Evolutionary conservation across 2,888 invertebrate species (phyloP).

Genomic region (Aspidiotus rigidus): DNA sequence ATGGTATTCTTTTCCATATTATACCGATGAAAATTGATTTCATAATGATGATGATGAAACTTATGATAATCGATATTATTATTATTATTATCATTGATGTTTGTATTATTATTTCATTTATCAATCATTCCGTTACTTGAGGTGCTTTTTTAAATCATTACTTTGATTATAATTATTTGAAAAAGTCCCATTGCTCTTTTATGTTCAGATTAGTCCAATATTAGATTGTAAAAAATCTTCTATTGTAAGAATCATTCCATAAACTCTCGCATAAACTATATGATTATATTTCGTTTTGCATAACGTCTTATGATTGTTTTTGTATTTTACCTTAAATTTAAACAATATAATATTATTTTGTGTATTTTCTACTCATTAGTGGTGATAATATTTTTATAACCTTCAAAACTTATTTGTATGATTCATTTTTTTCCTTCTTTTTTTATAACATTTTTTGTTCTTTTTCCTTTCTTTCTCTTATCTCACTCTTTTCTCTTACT

Average conservation of each 20-base stretch:
- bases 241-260: too few species aligned
- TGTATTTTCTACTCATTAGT: conserved; percentile 18
- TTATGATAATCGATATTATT: conserved; percentile 1
- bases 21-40: neutral
- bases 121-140: conserved; percentile 13
- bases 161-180: neutral
- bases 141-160: conserved; percentile 5
- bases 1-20: conserved; percentile 1
- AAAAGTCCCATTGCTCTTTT: too few species aligned
- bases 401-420: conserved; percentile 7
- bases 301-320: neutral
- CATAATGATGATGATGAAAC: neutral
- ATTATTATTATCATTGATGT: neutral
- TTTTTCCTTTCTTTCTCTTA: neutral
- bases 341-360: conserved; percentile 5
- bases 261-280: too few species aligned
- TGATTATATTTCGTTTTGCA: too few species aligned
- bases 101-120: neutral
- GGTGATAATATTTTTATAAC: conserved; percentile 26
- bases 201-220: too few species aligned
- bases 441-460: conserved; percentile 4
- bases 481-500: conserved; percentile 5
- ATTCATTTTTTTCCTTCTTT: conserved; percentile 14
- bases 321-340: neutral
- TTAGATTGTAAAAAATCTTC: too few species aligned